phyloP scores from a whole-genome alignment of 1,140 invertebrate genomes.

The Zaprionus ghesquierei region DNA sequence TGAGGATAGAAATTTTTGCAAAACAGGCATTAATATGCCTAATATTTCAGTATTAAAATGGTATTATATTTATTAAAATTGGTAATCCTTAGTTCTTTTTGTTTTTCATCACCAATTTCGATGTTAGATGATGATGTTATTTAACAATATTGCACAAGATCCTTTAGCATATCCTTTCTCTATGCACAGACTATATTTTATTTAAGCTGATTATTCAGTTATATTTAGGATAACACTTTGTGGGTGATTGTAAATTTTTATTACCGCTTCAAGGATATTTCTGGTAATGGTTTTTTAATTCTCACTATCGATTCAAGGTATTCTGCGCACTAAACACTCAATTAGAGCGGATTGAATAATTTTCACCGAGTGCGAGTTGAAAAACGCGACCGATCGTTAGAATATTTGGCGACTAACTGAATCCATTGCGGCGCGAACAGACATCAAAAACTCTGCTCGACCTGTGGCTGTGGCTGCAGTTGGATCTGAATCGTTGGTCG shows the following conservation, averaged over 20 bases:
- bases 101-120: too few species aligned
- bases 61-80: too few species aligned
- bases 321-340: conserved; percentile 29
- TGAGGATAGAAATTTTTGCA: background rate
- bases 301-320: background rate
- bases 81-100: too few species aligned
- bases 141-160: background rate
- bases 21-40: background rate
- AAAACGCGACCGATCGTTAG: conserved; percentile 79
- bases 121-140: too few species aligned
- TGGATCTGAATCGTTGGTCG: conserved; percentile 38
- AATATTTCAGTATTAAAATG: too few species aligned
- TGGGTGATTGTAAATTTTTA: background rate
- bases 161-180: background rate
- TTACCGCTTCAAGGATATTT: conserved; percentile 43
- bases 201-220: background rate
- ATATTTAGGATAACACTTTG: background rate
- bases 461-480: conserved; percentile 48
- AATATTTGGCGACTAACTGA: conserved; percentile 79
- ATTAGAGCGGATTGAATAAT: conserved; percentile 12
- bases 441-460: conserved; percentile 28
- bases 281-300: background rate
- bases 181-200: background rate
- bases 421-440: too few species aligned
- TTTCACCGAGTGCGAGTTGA: conserved; percentile 22